These are phyloP conservation scores for Drosophila tanythrix DNA, from an alignment of 2,888 invertebrate species.

Conservation along the genomic window DNA sequence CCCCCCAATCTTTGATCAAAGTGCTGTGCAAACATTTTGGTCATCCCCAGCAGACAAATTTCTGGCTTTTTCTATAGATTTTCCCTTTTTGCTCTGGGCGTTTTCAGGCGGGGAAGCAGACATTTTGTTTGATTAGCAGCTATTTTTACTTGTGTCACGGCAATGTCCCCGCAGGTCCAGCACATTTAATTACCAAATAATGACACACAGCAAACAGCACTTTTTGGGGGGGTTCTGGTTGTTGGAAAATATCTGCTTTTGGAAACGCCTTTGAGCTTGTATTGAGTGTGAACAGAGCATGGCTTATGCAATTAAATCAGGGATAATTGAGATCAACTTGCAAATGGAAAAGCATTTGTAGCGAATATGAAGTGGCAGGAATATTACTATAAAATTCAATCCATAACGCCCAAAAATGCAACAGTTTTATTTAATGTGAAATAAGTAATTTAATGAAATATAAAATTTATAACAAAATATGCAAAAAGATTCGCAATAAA, in stretches of 20 bases:
- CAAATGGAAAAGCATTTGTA: neutral
- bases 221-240: slow-evolving; percentile 2
- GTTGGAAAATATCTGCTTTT: slow-evolving; percentile 24
- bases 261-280: slow-evolving; percentile 14
- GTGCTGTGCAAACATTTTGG: slow-evolving; percentile 72
- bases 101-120: slow-evolving; percentile 29
- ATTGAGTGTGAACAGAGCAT: slow-evolving; percentile 45
- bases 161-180: slow-evolving; percentile 30
- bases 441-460: neutral
- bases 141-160: slow-evolving; percentile 57
- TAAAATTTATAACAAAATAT: neutral
- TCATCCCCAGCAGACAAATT: slow-evolving; percentile 26
- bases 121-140: slow-evolving; percentile 71
- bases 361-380: neutral
- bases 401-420: slow-evolving; percentile 9
- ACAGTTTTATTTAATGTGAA: neutral
- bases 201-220: slow-evolving; percentile 63
- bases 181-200: slow-evolving; percentile 73
- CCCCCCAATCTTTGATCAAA: slow-evolving; percentile 66
- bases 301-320: slow-evolving; percentile 45
- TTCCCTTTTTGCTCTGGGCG: slow-evolving; percentile 45
- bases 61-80: slow-evolving; percentile 24
- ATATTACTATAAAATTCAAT: neutral
- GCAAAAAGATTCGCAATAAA: neutral
- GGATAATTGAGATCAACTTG: neutral